Conservation (phyloP, 2,888 invertebrate genomes). For the Calameuta pallipes region DNA sequence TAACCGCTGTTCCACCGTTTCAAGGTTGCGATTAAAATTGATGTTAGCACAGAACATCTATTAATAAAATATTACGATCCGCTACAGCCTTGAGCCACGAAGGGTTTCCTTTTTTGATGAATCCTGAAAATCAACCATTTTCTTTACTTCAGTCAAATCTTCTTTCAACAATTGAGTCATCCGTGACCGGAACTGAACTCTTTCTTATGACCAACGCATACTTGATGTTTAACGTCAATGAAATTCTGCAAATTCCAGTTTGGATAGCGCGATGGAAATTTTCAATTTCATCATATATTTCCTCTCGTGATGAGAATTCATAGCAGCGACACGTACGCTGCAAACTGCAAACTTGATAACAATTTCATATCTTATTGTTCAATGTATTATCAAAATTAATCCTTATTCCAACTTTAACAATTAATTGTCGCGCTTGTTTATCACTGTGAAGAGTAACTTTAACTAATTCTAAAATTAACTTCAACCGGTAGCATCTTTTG, state of each 20-base stretch:
- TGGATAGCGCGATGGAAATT: neutral
- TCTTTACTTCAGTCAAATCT: neutral
- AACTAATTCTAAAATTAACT: neutral
- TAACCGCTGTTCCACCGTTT: neutral
- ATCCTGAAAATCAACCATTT: neutral
- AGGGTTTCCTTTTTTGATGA: neutral
- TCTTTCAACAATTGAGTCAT: neutral
- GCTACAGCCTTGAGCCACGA: neutral
- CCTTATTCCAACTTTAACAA: neutral
- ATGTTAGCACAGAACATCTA: neutral
- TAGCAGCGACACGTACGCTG: neutral
- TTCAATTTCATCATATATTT: neutral
- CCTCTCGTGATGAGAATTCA: neutral
- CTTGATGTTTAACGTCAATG: neutral
- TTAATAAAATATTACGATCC: neutral
- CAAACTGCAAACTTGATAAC: neutral
- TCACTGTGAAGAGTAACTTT: neutral
- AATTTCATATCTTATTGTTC: neutral
- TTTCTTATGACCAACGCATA: neutral
- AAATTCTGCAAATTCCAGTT: neutral
- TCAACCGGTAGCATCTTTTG: neutral
- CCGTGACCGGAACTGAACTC: neutral
- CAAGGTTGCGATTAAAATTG: neutral
- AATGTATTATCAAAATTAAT: neutral
- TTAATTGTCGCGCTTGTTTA: neutral